Evolutionary conservation across 2,113 vertebrate genomes (phyloP), one percentile per base, ranked within the genome.

Genomic region (Dipodomys merriami): DNA sequence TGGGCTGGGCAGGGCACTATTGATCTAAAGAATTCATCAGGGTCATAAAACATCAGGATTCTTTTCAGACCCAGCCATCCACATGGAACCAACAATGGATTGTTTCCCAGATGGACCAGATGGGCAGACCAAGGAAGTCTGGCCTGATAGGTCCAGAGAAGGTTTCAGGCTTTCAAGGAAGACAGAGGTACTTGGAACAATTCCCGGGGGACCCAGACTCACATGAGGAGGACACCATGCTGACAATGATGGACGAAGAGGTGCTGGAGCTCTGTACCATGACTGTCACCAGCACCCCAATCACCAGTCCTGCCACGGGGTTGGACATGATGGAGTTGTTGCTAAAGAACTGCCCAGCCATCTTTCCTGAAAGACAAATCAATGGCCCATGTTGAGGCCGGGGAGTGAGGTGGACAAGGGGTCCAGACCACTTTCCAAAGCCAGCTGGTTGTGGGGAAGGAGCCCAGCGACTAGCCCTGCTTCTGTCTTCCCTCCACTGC

Each of bases 221-320:
- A 99, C 99, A 0, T 9, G 98, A 98, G 93, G 99, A 99, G 79
- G 99, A 98, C 83, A 99, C 99, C 99, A 99, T 99, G 98, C 99
- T 99, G 98, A 99, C 99, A 11, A 99, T 95, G 74, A 99, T 99
- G 74, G 99, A 99, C 0, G 99, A 98, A 1, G 99, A 99, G 1
- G 99, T 99, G 95, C 99, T 99, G 71, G 99, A 99, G 93, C 99
- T 99, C 96, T 99, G 99, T 29, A 99, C 99, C 96, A 99, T 96
- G 73, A 99, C 99, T 0, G 99, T 99, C 96, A 99, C 99, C 98
- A 99, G 96, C 78, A 99, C 99, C 0, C 99, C 99, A 0, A 99
- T 99, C 96, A 99, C 98, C 92, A 99, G 72, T 0, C 99, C 99
- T 0, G 99, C 99, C 94, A 99, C 98, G 11, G 99, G 99, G 97